Base-by-base conservation (phyloP, 2,113 vertebrate genomes). In the Poecilia latipinna region DNA sequence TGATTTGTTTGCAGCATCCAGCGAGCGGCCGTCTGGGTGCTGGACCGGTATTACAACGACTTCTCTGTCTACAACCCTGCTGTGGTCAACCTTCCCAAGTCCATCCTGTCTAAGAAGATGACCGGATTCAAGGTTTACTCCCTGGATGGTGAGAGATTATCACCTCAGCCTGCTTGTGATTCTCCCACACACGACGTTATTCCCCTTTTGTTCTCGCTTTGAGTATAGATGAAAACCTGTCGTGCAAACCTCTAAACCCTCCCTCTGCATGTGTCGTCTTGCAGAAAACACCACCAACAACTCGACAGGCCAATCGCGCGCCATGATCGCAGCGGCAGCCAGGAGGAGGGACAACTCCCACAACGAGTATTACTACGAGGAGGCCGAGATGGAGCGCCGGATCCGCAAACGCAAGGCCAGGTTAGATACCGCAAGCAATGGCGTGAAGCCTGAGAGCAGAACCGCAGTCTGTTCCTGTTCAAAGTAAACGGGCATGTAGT, bases 61-160 rank as follows among this genome's bases (percentile, higher is more conserved):
- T 98, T 99, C 92, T 93, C 97, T 0, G 96, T 99, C 89, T 98
- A 97, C 93, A 99, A 99, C 93, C 97, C 98, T 0, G 97, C 97
- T 75, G 93, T 98, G 70, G 95, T 97, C 86, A 98, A 98, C 95
- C 95, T 99, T 65, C 98, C 98, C 35, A 99, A 98, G 89, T 97
- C 98, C 77, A 96, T 98, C 92, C 95, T 98, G 60, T 95, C 96
- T 90, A 99, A 99, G 94, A 98, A 99, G 92, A 97, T 97, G 96
- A 97, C 97, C 4, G 98, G 97, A 33, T 99, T 99, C 88, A 99
- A 99, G 75, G 97, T 99, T 82, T 99, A 99, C 92, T 97, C 97
- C 31, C 94, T 99, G 62, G 97, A 99, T 80, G 97, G 97, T 99
- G 88, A 90, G 32, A 68, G 39, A 32, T 64, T 75, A 24, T 32